phyloP scores from a whole-genome alignment of 2,888 invertebrate genomes.

The Mythimna vitellina region DNA sequence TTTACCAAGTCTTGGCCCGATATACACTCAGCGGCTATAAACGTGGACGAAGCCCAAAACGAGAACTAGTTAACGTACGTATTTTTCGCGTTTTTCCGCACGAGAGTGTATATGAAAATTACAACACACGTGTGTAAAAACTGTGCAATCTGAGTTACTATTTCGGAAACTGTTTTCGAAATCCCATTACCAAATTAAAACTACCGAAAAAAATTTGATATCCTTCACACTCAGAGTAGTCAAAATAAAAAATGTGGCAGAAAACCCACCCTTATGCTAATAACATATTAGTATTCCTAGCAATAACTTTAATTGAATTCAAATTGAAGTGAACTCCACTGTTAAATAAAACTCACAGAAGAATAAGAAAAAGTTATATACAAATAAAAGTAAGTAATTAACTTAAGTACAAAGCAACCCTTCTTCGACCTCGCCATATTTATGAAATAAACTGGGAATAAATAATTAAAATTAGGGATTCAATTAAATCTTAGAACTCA shows the following conservation, averaged over 20 bases:
- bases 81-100: background rate
- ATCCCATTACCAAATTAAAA: background rate
- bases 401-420: conserved; percentile 5
- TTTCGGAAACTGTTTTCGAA: background rate
- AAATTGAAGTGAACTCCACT: conserved; percentile 28
- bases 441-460: conserved; percentile 2
- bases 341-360: background rate
- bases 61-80: background rate
- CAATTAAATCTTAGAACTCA: conserved; percentile 29
- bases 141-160: background rate
- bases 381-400: conserved; percentile 14
- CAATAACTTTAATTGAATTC: conserved; percentile 17
- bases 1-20: no score
- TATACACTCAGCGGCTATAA: no score
- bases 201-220: background rate
- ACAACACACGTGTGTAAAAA: background rate
- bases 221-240: background rate
- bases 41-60: no score
- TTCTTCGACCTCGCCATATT: conserved; percentile 13
- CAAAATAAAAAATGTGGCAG: background rate
- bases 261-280: conserved; percentile 7
- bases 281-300: conserved; percentile 4
- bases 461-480: conserved; percentile 22
- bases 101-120: background rate
- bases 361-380: conserved; percentile 9